A percentile compares a stretch with the other conserved stretches of the same genome.
Conservation (phyloP, 1,140 invertebrate species). For the Megalonaias nervosa region DNA sequence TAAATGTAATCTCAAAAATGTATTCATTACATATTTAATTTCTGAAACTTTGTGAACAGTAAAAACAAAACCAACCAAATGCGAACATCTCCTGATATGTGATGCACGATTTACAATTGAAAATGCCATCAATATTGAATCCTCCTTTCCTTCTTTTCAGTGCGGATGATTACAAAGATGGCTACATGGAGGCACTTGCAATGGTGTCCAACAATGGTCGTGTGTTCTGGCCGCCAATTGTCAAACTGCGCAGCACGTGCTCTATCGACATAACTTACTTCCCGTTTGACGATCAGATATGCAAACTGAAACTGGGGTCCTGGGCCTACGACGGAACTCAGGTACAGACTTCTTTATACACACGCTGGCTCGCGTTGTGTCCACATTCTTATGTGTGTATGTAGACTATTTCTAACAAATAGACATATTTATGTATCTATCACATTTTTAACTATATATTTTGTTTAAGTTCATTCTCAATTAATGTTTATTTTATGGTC, state of each 20-base stretch:
- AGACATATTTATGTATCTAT: too few relatives aligned
- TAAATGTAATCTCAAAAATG: neutral
- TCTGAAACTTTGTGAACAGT: neutral
- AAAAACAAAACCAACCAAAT: neutral
- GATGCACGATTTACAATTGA: neutral
- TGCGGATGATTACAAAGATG: conserved; percentile 75
- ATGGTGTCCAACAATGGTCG: conserved; percentile 59
- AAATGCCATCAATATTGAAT: neutral
- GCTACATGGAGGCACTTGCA: conserved; percentile 73
- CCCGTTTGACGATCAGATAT: conserved; percentile 69
- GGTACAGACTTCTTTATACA: conserved; percentile 47
- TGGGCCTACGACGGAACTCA: conserved; percentile 70
- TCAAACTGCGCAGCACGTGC: conserved; percentile 81
- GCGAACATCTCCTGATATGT: neutral
- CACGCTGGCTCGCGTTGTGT: neutral
- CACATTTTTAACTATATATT: too few relatives aligned
- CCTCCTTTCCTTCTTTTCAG: conserved; percentile 53
- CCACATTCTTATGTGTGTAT: neutral
- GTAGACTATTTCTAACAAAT: neutral
- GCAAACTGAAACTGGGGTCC: conserved; percentile 65
- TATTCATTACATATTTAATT: neutral
- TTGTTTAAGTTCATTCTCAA: too few relatives aligned
- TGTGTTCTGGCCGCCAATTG: conserved; percentile 69
- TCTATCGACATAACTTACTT: conserved; percentile 83
- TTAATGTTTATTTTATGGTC: too few relatives aligned